These are phyloP conservation scores for Lasius fuliginosus DNA, from an alignment of 2,888 invertebrate species.

Conservation along the genomic window DNA sequence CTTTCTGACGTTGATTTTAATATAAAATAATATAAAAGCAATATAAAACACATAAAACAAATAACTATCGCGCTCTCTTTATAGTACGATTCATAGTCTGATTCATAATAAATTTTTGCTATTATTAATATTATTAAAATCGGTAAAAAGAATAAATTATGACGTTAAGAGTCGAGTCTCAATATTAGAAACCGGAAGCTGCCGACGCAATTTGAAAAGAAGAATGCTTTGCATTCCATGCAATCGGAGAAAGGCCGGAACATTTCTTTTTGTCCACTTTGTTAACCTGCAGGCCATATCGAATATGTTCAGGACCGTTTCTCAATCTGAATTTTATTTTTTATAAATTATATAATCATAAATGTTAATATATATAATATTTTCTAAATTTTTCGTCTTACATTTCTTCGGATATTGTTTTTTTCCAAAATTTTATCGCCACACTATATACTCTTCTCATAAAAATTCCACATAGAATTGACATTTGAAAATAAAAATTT, in stretches of 20 bases:
- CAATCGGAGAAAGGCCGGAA: slow-evolving; percentile 68
- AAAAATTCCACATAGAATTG: slow-evolving; percentile 1
- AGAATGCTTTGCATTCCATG: slow-evolving; percentile 63
- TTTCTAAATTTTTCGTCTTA: background rate
- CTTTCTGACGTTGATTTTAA: background rate
- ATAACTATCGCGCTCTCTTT: background rate
- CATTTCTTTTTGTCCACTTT: slow-evolving; percentile 61
- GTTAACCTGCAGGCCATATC: background rate
- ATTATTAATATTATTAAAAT: background rate
- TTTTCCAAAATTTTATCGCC: background rate
- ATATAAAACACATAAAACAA: background rate
- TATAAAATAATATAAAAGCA: background rate
- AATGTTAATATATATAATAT: background rate
- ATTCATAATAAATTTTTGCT: background rate
- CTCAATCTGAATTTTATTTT: background rate
- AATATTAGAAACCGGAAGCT: slow-evolving; percentile 66
- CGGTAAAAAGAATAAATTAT: background rate
- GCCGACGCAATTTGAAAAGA: slow-evolving; percentile 19
- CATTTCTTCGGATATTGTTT: background rate
- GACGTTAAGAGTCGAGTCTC: background rate
- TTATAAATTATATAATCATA: background rate
- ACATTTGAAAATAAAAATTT: background rate
- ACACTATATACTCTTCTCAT: background rate
- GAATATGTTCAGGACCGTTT: background rate
- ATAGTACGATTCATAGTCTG: background rate